These are phyloP conservation scores for Trichoplax adhaerens DNA, from an alignment of 37 sponge, comb jelly and placozoan species.

Conservation along the genomic window DNA sequence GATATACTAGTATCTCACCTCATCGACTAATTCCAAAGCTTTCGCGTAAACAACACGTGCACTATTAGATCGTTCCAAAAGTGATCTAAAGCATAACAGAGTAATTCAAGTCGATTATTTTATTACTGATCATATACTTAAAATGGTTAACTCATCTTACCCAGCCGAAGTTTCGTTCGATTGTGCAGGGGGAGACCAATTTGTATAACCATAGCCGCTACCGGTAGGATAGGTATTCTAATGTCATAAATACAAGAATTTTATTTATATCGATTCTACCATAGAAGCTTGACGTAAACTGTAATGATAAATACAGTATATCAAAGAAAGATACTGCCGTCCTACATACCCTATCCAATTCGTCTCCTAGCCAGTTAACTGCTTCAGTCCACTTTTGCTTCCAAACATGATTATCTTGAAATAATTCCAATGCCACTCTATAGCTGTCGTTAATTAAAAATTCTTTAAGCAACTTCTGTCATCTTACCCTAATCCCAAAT, in stretches of 20 bases:
- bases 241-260: too few relatives aligned
- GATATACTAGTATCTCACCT: too few relatives aligned
- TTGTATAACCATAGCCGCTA: conserved; percentile 30
- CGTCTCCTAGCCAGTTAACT: conserved; percentile 42
- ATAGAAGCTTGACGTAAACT: too few relatives aligned
- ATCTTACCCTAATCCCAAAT: not conserved
- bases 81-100: conserved; percentile 21
- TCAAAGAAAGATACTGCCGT: not conserved
- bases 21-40: conserved; percentile 33
- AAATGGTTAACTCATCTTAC: conserved; percentile 7
- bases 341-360: conserved; percentile 44
- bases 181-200: conserved; percentile 81
- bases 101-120: not conserved
- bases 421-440: conserved; percentile 18
- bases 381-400: conserved; percentile 40
- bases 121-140: not conserved
- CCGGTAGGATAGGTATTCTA: too few relatives aligned
- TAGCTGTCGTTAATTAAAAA: conserved; percentile 18
- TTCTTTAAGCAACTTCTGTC: not conserved
- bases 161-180: conserved; percentile 64
- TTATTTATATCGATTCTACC: too few relatives aligned
- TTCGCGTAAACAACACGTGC: conserved; percentile 52
- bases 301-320: too few relatives aligned
- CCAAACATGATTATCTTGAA: conserved; percentile 30
- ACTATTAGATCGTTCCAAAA: conserved; percentile 71